These are phyloP conservation scores for Pristionchus arcanus DNA, from an alignment of 2,888 invertebrate genomes.

Conservation along the genomic window DNA sequence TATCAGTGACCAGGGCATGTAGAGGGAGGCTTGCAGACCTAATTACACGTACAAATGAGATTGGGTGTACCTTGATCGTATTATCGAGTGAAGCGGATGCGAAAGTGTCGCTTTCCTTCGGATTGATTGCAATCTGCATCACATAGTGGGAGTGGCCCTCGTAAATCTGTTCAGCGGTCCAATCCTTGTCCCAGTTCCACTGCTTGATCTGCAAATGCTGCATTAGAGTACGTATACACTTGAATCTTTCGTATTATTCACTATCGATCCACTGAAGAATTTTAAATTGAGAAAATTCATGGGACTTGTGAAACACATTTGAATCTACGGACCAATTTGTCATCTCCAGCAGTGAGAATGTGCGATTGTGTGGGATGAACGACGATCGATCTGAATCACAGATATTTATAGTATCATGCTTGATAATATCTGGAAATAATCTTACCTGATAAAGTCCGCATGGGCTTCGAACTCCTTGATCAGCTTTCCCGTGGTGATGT, in stretches of 20 bases:
- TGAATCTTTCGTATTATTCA: no score
- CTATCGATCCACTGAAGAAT: neutral
- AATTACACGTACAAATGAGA: no score
- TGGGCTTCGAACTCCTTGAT: constrained; percentile 97
- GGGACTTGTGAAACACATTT: neutral
- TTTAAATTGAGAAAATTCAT: neutral
- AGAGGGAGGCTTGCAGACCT: no score
- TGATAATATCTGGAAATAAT: no score
- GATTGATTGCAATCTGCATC: constrained; percentile 99
- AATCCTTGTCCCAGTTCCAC: constrained; percentile 99
- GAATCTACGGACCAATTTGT: constrained; percentile 83
- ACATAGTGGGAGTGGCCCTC: constrained; percentile 98
- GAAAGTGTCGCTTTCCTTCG: constrained; percentile 99
- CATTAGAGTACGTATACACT: no score
- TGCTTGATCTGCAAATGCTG: constrained; percentile 87
- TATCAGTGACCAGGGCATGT: neutral
- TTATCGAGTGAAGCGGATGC: constrained; percentile 98
- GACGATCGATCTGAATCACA: constrained; percentile 86
- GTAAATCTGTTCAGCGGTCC: constrained; percentile 98
- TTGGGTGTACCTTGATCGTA: constrained; percentile 87
- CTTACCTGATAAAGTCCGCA: neutral
- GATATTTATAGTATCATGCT: no score
- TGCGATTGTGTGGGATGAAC: constrained; percentile 98
- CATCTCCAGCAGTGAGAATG: constrained; percentile 92
- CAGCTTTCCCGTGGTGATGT: constrained; percentile 97